Evolutionary conservation across 1,140 invertebrate genomes (phyloP).

Genomic region (Vanessa tameamea): DNA sequence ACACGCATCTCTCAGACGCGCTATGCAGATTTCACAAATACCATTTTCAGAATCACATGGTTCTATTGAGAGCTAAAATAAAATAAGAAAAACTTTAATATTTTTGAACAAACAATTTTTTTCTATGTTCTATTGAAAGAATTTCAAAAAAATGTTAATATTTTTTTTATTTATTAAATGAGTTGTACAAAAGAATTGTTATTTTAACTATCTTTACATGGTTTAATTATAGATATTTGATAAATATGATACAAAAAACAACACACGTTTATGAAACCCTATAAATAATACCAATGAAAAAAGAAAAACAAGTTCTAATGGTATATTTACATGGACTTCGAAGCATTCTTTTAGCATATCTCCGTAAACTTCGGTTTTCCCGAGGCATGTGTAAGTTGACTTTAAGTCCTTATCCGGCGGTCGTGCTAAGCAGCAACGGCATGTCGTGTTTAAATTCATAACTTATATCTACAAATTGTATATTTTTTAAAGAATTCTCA

Average conservation of each 20-base stretch:
- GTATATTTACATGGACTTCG: constrained; percentile 63
- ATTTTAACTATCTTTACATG: no score
- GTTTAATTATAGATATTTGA: no score
- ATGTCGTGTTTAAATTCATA: constrained; percentile 45
- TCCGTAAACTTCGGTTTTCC: constrained; percentile 59
- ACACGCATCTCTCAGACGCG: constrained; percentile 67
- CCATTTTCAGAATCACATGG: constrained; percentile 41
- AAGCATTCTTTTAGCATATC: constrained; percentile 73
- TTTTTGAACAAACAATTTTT: neutral
- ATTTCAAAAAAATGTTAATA: neutral
- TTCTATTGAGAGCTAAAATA: constrained; percentile 48
- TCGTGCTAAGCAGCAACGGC: constrained; percentile 60
- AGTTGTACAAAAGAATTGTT: no score
- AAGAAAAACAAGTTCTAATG: neutral
- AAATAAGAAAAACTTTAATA: neutral
- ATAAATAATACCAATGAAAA: no score
- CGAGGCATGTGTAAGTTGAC: constrained; percentile 46
- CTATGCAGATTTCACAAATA: constrained; percentile 73
- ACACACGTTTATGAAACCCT: no score
- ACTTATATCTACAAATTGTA: neutral
- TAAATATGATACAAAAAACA: no score
- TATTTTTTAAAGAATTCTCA: constrained; percentile 1
- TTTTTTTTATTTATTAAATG: no score
- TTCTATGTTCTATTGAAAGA: neutral
- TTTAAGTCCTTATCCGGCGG: constrained; percentile 62